Conservation (phyloP, 1,140 invertebrate genomes). For the Drosophila nigrodunni region DNA sequence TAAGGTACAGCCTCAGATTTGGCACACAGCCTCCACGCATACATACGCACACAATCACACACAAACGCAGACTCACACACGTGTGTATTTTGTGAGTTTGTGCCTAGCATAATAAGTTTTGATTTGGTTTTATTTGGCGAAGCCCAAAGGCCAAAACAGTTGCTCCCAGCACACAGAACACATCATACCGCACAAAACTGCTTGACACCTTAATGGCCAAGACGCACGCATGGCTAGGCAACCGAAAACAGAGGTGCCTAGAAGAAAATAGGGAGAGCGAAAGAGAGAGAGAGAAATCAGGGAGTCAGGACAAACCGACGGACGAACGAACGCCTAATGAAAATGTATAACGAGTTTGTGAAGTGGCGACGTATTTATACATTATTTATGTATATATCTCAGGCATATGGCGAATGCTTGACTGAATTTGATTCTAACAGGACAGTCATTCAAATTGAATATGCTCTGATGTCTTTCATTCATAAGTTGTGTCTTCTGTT, state of each 20-base stretch:
- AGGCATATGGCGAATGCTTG: slow-evolving; percentile 42
- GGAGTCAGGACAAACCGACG: not conserved
- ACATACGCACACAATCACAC: slow-evolving; percentile 9
- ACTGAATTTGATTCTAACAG: slow-evolving; percentile 19
- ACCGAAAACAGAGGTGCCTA: not conserved
- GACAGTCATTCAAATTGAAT: slow-evolving; percentile 11
- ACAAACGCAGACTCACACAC: slow-evolving; percentile 10
- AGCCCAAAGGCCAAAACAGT: slow-evolving; percentile 51
- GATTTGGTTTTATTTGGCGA: slow-evolving; percentile 76
- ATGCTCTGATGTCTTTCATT: not conserved
- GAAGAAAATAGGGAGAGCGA: not conserved
- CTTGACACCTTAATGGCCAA: slow-evolving; percentile 78
- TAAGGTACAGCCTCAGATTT: slow-evolving; percentile 53
- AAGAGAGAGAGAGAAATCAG: not conserved
- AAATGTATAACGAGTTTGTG: slow-evolving; percentile 52
- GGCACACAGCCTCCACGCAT: slow-evolving; percentile 24
- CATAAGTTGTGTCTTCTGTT: not conserved
- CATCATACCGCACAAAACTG: slow-evolving; percentile 33
- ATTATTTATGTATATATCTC: slow-evolving; percentile 42
- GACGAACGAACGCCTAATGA: slow-evolving; percentile 30
- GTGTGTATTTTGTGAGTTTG: slow-evolving; percentile 33
- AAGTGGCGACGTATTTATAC: slow-evolving; percentile 47
- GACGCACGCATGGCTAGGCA: slow-evolving; percentile 52
- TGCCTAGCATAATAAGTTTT: slow-evolving; percentile 79
- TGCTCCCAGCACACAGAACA: slow-evolving; percentile 32